phyloP scores from a whole-genome alignment of 1,140 invertebrate species.

The Diorhabda elongata region DNA sequence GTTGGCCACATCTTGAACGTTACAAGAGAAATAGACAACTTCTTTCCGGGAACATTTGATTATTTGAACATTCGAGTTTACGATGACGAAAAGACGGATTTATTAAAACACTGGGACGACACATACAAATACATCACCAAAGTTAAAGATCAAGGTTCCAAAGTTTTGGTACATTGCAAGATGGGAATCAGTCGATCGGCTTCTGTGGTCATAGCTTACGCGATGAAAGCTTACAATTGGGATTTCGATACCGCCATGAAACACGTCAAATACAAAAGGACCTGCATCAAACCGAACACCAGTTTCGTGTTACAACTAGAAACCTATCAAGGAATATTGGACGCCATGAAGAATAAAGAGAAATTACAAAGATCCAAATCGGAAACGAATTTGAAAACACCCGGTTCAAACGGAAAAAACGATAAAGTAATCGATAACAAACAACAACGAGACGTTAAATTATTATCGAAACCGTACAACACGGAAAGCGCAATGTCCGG shows the following conservation, averaged over 20 bases:
- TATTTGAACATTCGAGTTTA: slow-evolving; percentile 96
- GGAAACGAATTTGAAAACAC: slow-evolving; percentile 82
- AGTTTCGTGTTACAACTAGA: slow-evolving; percentile 92
- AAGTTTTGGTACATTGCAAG: slow-evolving; percentile 96
- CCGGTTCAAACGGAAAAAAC: slow-evolving; percentile 51
- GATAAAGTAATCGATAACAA: slow-evolving; percentile 50
- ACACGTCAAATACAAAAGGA: slow-evolving; percentile 85
- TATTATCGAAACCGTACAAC: slow-evolving; percentile 50
- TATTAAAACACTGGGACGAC: slow-evolving; percentile 95
- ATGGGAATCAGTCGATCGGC: slow-evolving; percentile 98
- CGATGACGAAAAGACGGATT: slow-evolving; percentile 93
- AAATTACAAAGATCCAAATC: slow-evolving; percentile 88
- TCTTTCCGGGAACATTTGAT: slow-evolving; percentile 94
- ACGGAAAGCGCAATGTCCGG: slow-evolving; percentile 38
- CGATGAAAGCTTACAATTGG: slow-evolving; percentile 97
- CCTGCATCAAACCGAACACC: slow-evolving; percentile 92
- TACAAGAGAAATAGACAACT: slow-evolving; percentile 97
- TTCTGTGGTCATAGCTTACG: slow-evolving; percentile 95
- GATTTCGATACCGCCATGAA: slow-evolving; percentile 82
- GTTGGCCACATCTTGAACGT: slow-evolving; percentile 96
- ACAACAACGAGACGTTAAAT: slow-evolving; percentile 55
- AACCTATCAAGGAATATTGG: slow-evolving; percentile 92
- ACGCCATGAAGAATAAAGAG: slow-evolving; percentile 93
- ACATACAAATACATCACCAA: slow-evolving; percentile 95
- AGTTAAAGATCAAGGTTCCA: slow-evolving; percentile 74